phyloP scores from a whole-genome alignment of 2,113 vertebrate genomes.

The Galeopterus variegatus region DNA sequence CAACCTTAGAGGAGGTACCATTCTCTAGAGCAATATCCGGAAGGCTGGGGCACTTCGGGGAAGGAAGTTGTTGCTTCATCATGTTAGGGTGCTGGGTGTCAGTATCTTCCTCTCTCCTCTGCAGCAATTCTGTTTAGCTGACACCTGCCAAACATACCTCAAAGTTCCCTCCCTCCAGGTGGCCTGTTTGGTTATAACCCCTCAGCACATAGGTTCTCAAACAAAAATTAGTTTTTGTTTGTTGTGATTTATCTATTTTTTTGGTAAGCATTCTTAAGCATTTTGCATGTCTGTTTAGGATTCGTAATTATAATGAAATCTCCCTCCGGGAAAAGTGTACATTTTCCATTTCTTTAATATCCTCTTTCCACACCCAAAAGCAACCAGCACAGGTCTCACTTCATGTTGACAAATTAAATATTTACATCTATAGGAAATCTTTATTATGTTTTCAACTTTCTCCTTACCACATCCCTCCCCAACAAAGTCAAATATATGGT shows the following conservation, averaged over 20 bases:
- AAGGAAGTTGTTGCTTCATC: no score
- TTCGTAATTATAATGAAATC: not conserved
- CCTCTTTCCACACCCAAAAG: not conserved
- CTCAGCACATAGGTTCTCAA: not conserved
- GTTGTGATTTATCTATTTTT: not conserved
- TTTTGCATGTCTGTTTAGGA: not conserved
- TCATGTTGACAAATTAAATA: not conserved
- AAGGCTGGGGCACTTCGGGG: no score
- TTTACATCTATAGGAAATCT: not conserved
- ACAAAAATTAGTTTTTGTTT: not conserved
- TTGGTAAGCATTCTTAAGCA: not conserved
- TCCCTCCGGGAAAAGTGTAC: not conserved
- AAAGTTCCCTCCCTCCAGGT: not conserved
- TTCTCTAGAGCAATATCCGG: not conserved
- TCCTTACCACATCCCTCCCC: not conserved
- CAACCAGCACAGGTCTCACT: not conserved
- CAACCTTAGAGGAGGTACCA: not conserved
- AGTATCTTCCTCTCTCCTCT: not conserved
- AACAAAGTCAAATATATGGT: not conserved
- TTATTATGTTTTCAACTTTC: not conserved
- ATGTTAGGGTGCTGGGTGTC: not conserved
- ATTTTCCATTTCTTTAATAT: not conserved
- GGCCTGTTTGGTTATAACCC: not conserved
- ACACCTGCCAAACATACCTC: not conserved
- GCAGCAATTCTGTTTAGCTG: not conserved